Evolutionary conservation across 1,140 invertebrate genomes (phyloP), one percentile per base, ranked within the genome.

Genomic region (Choristoneura fumiferana): DNA sequence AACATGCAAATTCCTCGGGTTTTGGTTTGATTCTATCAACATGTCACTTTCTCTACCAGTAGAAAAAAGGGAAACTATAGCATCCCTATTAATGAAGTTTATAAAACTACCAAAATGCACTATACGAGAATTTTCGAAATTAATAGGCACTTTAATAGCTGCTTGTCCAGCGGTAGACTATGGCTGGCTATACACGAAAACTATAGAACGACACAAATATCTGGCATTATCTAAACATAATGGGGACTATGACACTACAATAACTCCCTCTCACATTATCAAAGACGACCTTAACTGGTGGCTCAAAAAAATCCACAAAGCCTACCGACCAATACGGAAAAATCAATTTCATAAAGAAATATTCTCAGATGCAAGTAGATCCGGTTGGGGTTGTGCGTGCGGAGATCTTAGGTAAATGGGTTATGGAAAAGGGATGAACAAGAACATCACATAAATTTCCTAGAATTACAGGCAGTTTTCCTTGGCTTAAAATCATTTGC

Each of bases 321-420:
- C 60, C 14, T 40, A 15, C 10, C 61, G 62, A 15, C n/a, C 13
- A 14, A 64, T 60, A 12, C 55, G 35, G 55, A 15, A 53, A 40
- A 15, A 45, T 6, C 15, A 53, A 14, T 78, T 63, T 63, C 17
- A 60, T 45, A 34, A 71, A 13, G 76, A 81, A 67, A 89, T 86
- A 10, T 85, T 63, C 65, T 69, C 76, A 1, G 80, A 87, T 57
- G 82, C 81, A 0, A 84, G 77, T 0, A 29, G 9, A 4, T 69
- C 76, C 14, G 83, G 78, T 9, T 81, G 78, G 81, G 84, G 77
- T 1, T 61, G 71, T 0, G 34, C 66, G 38, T 83, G 71, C 54
- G 65, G 73, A 5, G 54, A 57, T 5, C 4, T 61, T 8, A 57
- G 14, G 60, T 59, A 0, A 54, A 68, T 49, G 84, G 78, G 0